phyloP scores from a whole-genome alignment of 1,140 invertebrate species.

The Aphaenogaster floridana region DNA sequence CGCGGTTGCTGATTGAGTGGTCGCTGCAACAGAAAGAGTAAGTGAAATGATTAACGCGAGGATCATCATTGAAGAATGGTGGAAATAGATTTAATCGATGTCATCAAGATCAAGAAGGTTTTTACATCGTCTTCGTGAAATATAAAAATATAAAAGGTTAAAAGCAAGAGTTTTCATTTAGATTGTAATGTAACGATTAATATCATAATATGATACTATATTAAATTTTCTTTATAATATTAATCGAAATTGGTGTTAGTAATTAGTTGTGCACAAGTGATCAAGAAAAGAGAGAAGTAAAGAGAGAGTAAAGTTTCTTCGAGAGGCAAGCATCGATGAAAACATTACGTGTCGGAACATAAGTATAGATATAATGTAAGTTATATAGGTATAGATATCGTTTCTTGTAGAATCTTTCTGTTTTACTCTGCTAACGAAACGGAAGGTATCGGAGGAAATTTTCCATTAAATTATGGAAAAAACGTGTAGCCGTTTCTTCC shows the following conservation, averaged over 20 bases:
- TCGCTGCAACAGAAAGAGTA: slow-evolving; percentile 87
- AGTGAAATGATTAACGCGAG: neutral
- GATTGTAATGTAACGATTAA: neutral
- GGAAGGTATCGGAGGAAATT: neutral
- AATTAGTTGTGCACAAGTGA: slow-evolving; percentile 12
- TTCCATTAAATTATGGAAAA: slow-evolving; percentile 15
- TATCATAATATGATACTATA: neutral
- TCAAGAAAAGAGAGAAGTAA: neutral
- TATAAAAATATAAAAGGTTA: neutral
- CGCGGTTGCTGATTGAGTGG: slow-evolving; percentile 89
- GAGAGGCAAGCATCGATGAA: neutral
- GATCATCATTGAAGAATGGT: neutral
- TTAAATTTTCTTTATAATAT: neutral
- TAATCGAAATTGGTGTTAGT: neutral
- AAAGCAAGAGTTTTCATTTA: neutral
- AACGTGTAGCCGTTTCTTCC: neutral
- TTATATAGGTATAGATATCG: neutral
- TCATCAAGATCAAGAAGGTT: neutral
- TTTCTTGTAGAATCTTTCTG: neutral
- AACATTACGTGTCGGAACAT: neutral
- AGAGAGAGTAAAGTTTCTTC: slow-evolving; percentile 13
- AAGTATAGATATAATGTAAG: neutral
- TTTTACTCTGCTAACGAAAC: neutral
- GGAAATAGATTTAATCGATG: neutral
- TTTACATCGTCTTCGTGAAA: neutral